Percentiles rank a stretch among this genome's conserved stretches.
Conservation (phyloP, 2,888 invertebrate species). For the Acronicta psi region DNA sequence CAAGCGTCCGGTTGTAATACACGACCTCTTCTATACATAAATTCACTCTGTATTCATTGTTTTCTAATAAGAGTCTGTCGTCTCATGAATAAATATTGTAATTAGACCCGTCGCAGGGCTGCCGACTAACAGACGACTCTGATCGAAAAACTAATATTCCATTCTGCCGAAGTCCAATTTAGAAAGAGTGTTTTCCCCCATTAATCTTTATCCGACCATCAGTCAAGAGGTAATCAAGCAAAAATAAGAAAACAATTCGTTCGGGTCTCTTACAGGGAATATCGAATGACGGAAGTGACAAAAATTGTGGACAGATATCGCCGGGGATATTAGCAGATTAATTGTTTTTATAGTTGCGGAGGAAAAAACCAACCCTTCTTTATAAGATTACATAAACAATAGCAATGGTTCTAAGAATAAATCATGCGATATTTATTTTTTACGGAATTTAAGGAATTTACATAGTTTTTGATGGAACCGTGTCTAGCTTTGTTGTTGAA, state of each 20-base stretch:
- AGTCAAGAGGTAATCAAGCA: slow-evolving; percentile 65
- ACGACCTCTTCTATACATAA: slow-evolving; percentile 58
- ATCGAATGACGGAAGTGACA: slow-evolving; percentile 49
- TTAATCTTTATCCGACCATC: slow-evolving; percentile 79
- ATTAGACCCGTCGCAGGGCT: slow-evolving; percentile 59
- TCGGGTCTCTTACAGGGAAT: slow-evolving; percentile 32
- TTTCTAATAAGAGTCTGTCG: slow-evolving; percentile 62
- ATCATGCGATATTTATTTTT: not conserved
- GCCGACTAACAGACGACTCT: slow-evolving; percentile 44
- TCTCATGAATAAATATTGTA: slow-evolving; percentile 71
- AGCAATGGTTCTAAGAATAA: not conserved
- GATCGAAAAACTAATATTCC: slow-evolving; percentile 77
- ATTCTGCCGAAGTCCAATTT: slow-evolving; percentile 71
- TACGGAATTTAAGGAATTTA: not conserved
- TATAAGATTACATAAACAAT: slow-evolving; percentile 5
- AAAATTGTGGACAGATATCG: slow-evolving; percentile 32
- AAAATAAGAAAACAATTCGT: slow-evolving; percentile 59
- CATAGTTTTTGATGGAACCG: not conserved
- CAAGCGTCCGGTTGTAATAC: slow-evolving; percentile 50
- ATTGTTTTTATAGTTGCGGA: slow-evolving; percentile 29
- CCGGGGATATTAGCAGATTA: slow-evolving; percentile 33
- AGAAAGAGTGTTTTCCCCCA: slow-evolving; percentile 71
- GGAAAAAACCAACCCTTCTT: not conserved
- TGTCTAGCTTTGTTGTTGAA: not conserved
- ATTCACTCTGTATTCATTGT: slow-evolving; percentile 66